Conservation (phyloP, 2,888 invertebrate species). For the Lysandra coridon region DNA sequence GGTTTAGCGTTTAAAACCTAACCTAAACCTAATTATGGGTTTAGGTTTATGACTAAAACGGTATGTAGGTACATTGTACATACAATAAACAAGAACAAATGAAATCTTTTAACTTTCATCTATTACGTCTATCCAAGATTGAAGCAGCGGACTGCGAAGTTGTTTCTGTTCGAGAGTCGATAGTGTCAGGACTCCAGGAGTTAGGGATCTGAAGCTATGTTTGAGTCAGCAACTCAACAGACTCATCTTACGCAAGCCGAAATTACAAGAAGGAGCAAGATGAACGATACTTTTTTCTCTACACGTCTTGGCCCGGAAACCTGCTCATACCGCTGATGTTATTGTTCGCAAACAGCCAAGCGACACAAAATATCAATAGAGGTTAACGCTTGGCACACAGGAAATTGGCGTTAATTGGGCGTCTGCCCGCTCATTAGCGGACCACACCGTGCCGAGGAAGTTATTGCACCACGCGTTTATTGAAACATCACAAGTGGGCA, state of each 20-base stretch:
- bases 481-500: not conserved
- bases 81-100: not conserved
- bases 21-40: not conserved
- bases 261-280: not conserved
- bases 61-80: not conserved
- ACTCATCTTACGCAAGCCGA: no score
- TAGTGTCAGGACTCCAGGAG: no score
- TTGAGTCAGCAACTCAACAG: no score
- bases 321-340: not conserved
- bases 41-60: not conserved
- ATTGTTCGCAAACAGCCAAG: not conserved
- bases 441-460: constrained; percentile 53
- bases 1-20: not conserved
- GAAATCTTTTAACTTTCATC: no score
- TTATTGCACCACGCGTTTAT: constrained; percentile 29
- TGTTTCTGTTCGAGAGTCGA: not conserved
- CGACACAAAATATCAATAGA: constrained; percentile 36
- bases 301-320: not conserved
- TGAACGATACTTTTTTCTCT: not conserved
- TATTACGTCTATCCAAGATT: no score
- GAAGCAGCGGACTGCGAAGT: not conserved
- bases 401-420: constrained; percentile 76
- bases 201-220: no score
- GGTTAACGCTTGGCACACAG: constrained; percentile 57
- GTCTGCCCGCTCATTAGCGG: constrained; percentile 67